Base-by-base conservation (phyloP, 2,888 invertebrate species). In the Drosophila infuscata region DNA sequence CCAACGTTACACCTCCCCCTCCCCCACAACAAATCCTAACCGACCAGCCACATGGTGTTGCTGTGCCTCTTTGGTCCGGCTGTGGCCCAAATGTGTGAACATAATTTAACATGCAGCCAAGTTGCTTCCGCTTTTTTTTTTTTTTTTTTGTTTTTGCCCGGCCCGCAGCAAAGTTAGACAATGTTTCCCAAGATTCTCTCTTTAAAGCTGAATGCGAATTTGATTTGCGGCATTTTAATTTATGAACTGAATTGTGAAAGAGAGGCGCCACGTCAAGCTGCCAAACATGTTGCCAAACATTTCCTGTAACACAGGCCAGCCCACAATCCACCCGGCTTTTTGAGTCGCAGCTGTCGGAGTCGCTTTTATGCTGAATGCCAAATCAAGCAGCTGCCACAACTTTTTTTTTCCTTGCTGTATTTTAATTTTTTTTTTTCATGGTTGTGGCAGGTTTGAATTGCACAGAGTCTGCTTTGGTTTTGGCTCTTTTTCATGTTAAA, bases 191-290 rank as follows among this genome's bases (percentile, higher is more conserved):
- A 25, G 46, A 29, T 15, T 25, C 46, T 46, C 15, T 68, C 60
- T 78, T 81, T 81, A 68, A 78, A 82, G 78, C 79, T 73, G 84
- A 87, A 89, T 87, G 79, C 76, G 90, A 87, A 89, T 90, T 91
- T 91, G 91, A 90, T 91, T 91, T 90, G 91, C 85, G 91, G 91
- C 83, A 79, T 89, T 91, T 90, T 88, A 91, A 91, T 91, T 91
- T 91, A 91, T 91, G 87, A 88, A 83, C 83, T 86, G 80, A 64
- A 78, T 60, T 74, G 71, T 70, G 59, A 73, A 73, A 68, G 41
- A 29, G 73, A 70, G 88, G 59, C 76, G 76, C 69, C 52, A 43
- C 88, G 64, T 78, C 74, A 81, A 84, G 84, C 62, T 83, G 71
- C 74, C 83, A 83, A 82, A 84, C 78, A 77, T 77, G 83, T 83